Conservation (phyloP, 2,888 invertebrate species). For the Eilema caniola region DNA sequence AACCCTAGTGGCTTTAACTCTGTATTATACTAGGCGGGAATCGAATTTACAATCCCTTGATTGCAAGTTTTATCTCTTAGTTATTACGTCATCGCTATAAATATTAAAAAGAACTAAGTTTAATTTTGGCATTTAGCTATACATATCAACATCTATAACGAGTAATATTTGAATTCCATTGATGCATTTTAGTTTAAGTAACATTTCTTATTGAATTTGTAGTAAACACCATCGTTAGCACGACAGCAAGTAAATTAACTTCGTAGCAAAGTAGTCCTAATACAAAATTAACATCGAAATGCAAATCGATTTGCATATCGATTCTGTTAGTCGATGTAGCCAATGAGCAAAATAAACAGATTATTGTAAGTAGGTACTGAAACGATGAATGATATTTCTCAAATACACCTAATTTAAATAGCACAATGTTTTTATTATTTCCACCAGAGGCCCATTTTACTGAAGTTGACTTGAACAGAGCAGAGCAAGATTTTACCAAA, state of each 20-base stretch:
- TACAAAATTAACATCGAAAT: conserved; percentile 4
- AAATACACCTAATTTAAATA: not conserved
- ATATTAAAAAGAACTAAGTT: too few species aligned
- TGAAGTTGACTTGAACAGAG: not conserved
- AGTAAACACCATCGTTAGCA: not conserved
- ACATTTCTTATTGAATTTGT: not conserved
- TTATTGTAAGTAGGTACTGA: not conserved
- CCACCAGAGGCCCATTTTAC: too few species aligned
- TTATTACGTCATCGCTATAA: too few species aligned
- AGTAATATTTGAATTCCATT: not conserved
- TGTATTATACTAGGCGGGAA: too few species aligned
- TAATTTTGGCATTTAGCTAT: not conserved
- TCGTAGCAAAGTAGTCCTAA: not conserved
- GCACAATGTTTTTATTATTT: too few species aligned
- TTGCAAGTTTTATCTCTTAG: not conserved
- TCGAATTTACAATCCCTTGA: too few species aligned
- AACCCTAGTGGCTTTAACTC: not conserved
- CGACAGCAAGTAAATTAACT: not conserved
- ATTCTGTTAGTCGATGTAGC: not conserved
- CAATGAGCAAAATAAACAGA: conserved; percentile 2
- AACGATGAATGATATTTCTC: not conserved
- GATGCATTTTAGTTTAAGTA: not conserved
- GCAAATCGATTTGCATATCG: conserved; percentile 2
- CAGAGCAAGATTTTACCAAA: not conserved
- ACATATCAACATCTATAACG: not conserved